Conservation (phyloP, 2,797 vertebrate species). For the Syncerus caffer region DNA sequence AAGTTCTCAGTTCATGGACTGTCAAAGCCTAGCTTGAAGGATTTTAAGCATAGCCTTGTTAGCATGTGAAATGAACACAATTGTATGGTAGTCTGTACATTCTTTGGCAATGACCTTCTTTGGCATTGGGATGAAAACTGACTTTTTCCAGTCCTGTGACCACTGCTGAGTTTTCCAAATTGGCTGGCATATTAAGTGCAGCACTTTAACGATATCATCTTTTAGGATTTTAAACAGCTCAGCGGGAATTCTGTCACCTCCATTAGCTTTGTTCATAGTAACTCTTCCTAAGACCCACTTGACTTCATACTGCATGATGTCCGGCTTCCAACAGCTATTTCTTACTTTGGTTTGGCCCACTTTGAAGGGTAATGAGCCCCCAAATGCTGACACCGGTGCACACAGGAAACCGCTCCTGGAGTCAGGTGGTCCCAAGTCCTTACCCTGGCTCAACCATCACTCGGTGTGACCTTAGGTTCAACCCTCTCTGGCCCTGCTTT, state of each 20-base stretch:
- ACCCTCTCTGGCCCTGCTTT: not conserved
- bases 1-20: not conserved
- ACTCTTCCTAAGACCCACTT: not conserved
- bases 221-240: not conserved
- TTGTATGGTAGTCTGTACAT: not conserved
- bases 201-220: not conserved
- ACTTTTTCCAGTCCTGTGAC: not conserved
- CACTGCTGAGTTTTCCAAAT: not conserved
- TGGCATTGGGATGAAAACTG: not conserved
- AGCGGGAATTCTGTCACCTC: not conserved
- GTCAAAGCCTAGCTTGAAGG: not conserved
- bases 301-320: not conserved
- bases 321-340: rapidly evolving
- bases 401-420: not conserved
- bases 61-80: not conserved
- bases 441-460: not conserved
- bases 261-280: not conserved
- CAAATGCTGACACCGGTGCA: not conserved
- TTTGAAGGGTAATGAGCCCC: not conserved
- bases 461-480: not conserved
- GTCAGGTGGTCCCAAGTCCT: too few species aligned
- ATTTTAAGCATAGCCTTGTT: not conserved
- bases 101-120: not conserved
- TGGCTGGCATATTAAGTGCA: not conserved
- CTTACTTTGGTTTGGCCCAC: not conserved